Evolutionary conservation across 2,888 invertebrate species (phyloP).

Genomic region (Tuta absoluta): DNA sequence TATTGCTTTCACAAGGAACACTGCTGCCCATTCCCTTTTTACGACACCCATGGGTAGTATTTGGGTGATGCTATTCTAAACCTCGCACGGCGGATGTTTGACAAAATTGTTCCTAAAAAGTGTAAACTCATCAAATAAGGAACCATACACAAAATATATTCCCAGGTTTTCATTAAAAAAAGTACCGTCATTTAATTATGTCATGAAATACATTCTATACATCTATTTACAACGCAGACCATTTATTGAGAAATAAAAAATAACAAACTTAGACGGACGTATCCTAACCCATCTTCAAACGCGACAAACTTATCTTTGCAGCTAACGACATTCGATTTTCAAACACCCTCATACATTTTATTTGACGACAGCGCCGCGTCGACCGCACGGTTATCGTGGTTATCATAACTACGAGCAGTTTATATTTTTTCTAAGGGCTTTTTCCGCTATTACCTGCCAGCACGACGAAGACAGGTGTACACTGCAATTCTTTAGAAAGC

Average conservation of each 20-base stretch:
- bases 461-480: neutral
- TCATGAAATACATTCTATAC: neutral
- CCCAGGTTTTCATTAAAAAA: neutral
- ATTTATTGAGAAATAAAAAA: neutral
- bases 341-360: neutral
- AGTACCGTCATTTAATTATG: neutral
- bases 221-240: neutral
- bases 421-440: conserved; percentile 4
- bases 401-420: neutral
- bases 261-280: neutral
- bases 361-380: neutral
- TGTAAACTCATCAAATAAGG: too few relatives aligned
- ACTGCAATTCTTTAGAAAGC: neutral
- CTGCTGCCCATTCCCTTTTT: too few relatives aligned
- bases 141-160: too few relatives aligned
- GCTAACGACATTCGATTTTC: neutral
- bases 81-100: too few relatives aligned
- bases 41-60: too few relatives aligned
- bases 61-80: too few relatives aligned
- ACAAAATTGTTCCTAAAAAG: too few relatives aligned
- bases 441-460: conserved; percentile 6
- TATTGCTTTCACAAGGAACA: too few relatives aligned
- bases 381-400: conserved; percentile 1
- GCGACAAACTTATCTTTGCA: neutral
- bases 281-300: conserved; percentile 2